Evolutionary conservation across 1,140 invertebrate species (phyloP).

Genomic region (Argopecten irradians): DNA sequence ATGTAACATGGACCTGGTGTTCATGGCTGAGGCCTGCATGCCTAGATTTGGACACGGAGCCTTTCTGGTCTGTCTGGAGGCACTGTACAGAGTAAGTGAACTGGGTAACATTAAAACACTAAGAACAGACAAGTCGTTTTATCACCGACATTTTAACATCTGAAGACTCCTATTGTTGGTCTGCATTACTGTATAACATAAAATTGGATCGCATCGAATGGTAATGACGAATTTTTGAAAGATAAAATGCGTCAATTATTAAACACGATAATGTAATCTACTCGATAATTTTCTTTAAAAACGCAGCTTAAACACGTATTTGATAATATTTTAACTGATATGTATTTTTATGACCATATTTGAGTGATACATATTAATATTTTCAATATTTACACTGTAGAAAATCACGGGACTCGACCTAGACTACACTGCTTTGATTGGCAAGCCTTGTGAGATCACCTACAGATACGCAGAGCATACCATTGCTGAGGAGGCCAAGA

Average conservation of each 20-base stretch:
- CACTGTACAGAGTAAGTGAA: conserved; percentile 79
- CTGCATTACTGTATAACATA: not conserved
- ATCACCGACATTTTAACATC: not conserved
- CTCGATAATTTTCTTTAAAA: not conserved
- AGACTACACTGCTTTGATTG: conserved; percentile 75
- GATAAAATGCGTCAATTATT: too few relatives aligned
- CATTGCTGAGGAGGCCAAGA: conserved; percentile 69
- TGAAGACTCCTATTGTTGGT: not conserved
- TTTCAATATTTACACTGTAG: conserved; percentile 62
- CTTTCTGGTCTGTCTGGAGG: conserved; percentile 83
- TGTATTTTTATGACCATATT: not conserved
- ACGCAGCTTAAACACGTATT: not conserved
- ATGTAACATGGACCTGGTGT: conserved; percentile 77
- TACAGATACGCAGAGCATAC: conserved; percentile 76
- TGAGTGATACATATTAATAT: not conserved
- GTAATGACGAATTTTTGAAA: too few relatives aligned
- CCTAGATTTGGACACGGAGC: conserved; percentile 83
- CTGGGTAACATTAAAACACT: too few relatives aligned
- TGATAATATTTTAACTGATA: not conserved
- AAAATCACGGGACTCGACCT: conserved; percentile 75
- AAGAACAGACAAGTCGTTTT: not conserved
- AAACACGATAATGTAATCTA: too few relatives aligned
- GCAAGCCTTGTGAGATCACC: conserved; percentile 77
- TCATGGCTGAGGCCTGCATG: conserved; percentile 76
- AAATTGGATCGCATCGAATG: not conserved